These are phyloP conservation scores for Equus przewalskii DNA, from an alignment of 2,113 vertebrate genomes.

Conservation along the genomic window DNA sequence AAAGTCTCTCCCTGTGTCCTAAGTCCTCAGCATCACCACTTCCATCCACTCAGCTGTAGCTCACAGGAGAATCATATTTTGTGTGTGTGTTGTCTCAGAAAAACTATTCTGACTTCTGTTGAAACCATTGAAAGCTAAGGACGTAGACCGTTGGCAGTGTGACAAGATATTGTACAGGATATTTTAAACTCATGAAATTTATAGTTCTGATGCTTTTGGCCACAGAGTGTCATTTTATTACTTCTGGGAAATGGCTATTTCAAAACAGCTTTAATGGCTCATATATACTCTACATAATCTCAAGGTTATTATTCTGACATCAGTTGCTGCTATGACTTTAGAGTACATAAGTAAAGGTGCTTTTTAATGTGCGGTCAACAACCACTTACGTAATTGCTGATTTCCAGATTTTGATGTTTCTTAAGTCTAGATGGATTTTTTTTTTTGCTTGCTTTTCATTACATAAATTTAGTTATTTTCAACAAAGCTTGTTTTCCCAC, in stretches of 20 bases:
- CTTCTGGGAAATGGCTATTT: conserved; percentile 90
- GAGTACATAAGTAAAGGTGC: conserved; percentile 82
- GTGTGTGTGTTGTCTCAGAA: conserved; percentile 92
- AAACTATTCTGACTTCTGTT: conserved; percentile 84
- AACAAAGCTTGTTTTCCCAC: conserved; percentile 79
- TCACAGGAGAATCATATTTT: conserved; percentile 93
- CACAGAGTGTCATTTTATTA: conserved; percentile 88
- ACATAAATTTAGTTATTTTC: conserved; percentile 77
- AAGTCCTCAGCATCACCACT: conserved; percentile 86
- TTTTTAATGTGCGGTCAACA: conserved; percentile 70
- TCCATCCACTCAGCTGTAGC: conserved; percentile 87
- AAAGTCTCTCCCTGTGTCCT: conserved; percentile 89
- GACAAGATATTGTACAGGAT: conserved; percentile 88
- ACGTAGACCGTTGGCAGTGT: conserved; percentile 78
- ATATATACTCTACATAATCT: conserved; percentile 81
- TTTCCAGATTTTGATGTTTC: conserved; percentile 77
- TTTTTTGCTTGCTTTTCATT: conserved; percentile 81
- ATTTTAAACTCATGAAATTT: conserved; percentile 90
- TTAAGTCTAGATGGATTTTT: conserved; percentile 76
- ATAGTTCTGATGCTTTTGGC: conserved; percentile 88
- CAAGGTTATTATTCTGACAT: conserved; percentile 82
- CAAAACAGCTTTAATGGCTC: conserved; percentile 87
- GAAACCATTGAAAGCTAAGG: conserved; percentile 85
- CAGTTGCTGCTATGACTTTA: conserved; percentile 84
- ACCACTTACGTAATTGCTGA: conserved; percentile 68